Conservation (phyloP, 2,113 vertebrate species). For the Vulpes ferrilata region DNA sequence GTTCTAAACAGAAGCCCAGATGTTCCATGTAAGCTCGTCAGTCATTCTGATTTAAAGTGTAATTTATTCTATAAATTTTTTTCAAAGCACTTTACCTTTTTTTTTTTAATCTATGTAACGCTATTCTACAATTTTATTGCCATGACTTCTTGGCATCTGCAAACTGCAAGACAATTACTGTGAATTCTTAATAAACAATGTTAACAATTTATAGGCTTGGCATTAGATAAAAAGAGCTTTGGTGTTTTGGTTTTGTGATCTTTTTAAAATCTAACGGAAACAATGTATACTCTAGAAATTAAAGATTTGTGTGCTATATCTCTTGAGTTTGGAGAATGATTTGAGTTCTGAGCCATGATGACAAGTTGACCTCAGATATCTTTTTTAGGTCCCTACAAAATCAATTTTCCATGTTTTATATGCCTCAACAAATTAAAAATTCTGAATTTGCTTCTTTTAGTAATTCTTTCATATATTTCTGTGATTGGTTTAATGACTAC, state of each 20-base stretch:
- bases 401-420: conserved; percentile 68
- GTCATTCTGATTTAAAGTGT: conserved; percentile 35
- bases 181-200: conserved; percentile 72
- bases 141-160: conserved; percentile 55
- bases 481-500: neutral
- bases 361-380: conserved; percentile 65
- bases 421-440: conserved; percentile 56
- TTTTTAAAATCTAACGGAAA: conserved; percentile 55
- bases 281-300: conserved; percentile 61
- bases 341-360: conserved; percentile 52
- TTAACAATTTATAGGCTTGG: conserved; percentile 26
- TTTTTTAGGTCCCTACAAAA: conserved; percentile 75
- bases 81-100: neutral
- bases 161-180: conserved; percentile 54
- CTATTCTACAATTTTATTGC: neutral
- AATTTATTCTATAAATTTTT: neutral
- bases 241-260: conserved; percentile 56
- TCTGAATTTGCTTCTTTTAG: conserved; percentile 63
- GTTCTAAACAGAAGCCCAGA: neutral
- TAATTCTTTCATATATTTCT: conserved; percentile 56
- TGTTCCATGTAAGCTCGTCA: neutral
- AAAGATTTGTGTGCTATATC: neutral
- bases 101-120: neutral
- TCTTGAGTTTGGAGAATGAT: conserved; percentile 49
- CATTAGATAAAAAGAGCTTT: conserved; percentile 12